Conservation (phyloP, 2,113 vertebrate genomes). For the Thalassoma bifasciatum region DNA sequence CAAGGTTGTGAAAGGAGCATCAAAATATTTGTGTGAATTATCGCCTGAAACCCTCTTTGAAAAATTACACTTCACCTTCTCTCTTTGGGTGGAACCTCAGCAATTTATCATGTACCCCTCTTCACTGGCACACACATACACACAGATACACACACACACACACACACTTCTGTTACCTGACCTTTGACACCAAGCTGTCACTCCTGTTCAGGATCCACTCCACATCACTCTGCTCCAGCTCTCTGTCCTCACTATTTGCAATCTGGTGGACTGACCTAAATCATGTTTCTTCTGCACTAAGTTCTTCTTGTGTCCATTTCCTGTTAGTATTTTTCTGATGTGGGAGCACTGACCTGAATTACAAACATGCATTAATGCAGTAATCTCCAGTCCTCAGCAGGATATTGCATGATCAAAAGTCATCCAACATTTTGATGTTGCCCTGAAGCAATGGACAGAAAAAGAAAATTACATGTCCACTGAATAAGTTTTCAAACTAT, state of each 20-base stretch:
- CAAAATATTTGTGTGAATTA: background rate
- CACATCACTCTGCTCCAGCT: background rate
- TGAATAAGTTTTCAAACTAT: too few species aligned
- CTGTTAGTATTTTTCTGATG: background rate
- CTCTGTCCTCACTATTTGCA: conserved; percentile 5
- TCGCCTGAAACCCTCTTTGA: background rate
- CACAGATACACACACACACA: too few species aligned
- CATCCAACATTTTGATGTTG: conserved; percentile 4
- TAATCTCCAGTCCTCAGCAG: background rate
- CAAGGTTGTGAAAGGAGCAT: too few species aligned
- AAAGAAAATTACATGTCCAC: too few species aligned
- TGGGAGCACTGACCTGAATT: background rate
- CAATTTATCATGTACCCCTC: too few species aligned
- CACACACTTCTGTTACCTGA: background rate
- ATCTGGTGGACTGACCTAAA: background rate
- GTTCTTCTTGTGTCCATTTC: background rate
- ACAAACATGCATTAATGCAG: background rate
- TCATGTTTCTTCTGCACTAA: background rate
- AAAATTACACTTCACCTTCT: background rate
- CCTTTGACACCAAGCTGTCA: background rate
- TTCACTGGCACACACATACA: background rate
- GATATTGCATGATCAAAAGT: background rate
- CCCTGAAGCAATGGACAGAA: background rate
- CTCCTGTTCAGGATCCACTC: conserved; percentile 3
- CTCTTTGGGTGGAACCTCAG: background rate